Evolutionary conservation across 1,140 invertebrate species (phyloP), one percentile per base, ranked within the genome.

Genomic region (Tetraneura akinire): DNA sequence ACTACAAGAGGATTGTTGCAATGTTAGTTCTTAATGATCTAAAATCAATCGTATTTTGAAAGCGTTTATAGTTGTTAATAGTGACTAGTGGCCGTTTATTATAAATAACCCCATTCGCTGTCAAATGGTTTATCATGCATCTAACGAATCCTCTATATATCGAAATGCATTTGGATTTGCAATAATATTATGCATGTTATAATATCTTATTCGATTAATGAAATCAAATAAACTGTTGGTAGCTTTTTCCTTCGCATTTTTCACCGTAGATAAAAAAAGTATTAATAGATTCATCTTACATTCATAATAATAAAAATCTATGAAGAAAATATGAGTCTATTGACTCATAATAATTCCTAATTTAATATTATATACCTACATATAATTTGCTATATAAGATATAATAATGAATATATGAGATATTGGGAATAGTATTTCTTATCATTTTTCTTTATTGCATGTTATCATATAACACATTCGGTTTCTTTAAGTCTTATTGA

Each of bases 1-100:
- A 9, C 3, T 8, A 37, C 32, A 57, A 29, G 8, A 45, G 3
- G 4, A 47, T 11, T n/a, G n/a, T n/a, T n/a, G n/a, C n/a, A 18
- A 11, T 53, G 4, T 57, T 74, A n/a, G 26, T 4, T 73, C 16
- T 21, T 71, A 18, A 71, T 51, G 49, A 55, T 16, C 18, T 51
- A 29, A 18, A 57, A 57, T 42, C 18, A 57, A 74, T 74, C 5
- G n/a, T 37, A 29, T 51, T 74, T 74, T n/a, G n/a, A 57, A 74
- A 74, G 16, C 32, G 26, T 10, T 53, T 32, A 21, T 42, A 23
- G 3, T 37, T 37, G 32, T 37, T 3, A 37, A 8, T 37, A 37
- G 32, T 37, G 32, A 14, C 0, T 73, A 21, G n/a, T 42, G 18
- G 5, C n/a, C 29, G 16, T 6, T n/a, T 42, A 14, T 74, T 37